Percentiles rank a stretch among this genome's conserved stretches.
These are phyloP conservation scores for Sula dactylatra DNA, from an alignment of 2,113 vertebrate species.

Conservation along the genomic window DNA sequence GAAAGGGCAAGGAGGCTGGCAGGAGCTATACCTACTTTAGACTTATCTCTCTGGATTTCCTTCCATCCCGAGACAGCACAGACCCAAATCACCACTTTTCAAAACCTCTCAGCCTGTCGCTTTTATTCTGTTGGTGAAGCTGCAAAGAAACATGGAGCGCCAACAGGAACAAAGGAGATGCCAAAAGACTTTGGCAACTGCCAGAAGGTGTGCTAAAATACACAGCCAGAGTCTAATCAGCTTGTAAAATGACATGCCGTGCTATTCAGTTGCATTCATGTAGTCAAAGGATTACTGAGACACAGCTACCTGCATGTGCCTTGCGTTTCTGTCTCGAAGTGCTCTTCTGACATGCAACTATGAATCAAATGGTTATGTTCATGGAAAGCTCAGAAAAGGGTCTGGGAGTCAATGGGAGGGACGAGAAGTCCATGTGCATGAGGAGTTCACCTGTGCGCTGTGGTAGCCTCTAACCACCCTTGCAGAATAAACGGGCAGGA, in stretches of 20 bases:
- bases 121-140: neutral
- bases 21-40: neutral
- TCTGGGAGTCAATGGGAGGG: neutral
- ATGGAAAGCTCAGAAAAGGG: neutral
- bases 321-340: neutral
- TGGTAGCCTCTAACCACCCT: too few relatives aligned
- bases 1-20: neutral
- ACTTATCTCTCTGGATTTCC: neutral
- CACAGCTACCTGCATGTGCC: neutral
- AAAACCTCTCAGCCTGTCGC: neutral
- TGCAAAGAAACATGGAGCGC: neutral
- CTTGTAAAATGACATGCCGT: neutral
- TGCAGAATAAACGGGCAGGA: neutral
- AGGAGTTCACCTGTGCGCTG: neutral
- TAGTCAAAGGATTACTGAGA: neutral
- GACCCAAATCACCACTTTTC: neutral
- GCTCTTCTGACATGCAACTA: neutral
- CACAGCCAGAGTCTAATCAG: neutral
- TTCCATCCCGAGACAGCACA: neutral
- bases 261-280: neutral
- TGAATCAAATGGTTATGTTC: neutral
- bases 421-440: accelerated
- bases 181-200: neutral
- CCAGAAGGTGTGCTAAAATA: neutral
- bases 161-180: neutral